phyloP scores from a whole-genome alignment of 2,797 vertebrate genomes.

The Lutjanus campechanus region DNA sequence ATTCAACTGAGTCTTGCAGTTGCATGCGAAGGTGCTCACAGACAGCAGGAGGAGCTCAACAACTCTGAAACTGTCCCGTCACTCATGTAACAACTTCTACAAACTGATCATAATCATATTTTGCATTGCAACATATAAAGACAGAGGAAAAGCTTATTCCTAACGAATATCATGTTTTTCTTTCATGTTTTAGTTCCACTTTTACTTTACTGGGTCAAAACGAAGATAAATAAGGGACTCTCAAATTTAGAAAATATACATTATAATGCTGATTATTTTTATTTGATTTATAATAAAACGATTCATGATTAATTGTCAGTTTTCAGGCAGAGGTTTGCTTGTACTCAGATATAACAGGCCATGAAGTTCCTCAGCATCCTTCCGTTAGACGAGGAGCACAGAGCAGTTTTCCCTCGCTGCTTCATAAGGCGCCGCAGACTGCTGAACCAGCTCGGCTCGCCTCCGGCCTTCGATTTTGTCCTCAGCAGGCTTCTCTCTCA shows the following conservation, averaged over 20 bases:
- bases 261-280: not conserved
- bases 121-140: not conserved
- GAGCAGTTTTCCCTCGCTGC: not conserved
- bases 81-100: not conserved
- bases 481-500: slow-evolving; percentile 22
- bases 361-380: not conserved
- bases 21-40: not conserved
- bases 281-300: not conserved
- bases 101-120: not conserved
- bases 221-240: too few species aligned
- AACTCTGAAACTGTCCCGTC: not conserved
- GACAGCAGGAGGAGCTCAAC: not conserved
- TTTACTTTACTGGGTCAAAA: not conserved
- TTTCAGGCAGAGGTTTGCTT: not conserved
- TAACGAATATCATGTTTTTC: not conserved
- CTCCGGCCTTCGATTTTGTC: slow-evolving; percentile 41
- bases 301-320: not conserved
- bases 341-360: not conserved
- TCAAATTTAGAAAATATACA: not conserved
- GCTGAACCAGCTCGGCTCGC: slow-evolving; percentile 51
- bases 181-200: not conserved
- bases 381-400: not conserved
- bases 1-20: not conserved
- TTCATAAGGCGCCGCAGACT: slow-evolving; percentile 22
- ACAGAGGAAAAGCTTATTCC: not conserved